Evolutionary conservation across 2,888 invertebrate genomes (phyloP).

Genomic region (Paralinhomoeus sp.): DNA sequence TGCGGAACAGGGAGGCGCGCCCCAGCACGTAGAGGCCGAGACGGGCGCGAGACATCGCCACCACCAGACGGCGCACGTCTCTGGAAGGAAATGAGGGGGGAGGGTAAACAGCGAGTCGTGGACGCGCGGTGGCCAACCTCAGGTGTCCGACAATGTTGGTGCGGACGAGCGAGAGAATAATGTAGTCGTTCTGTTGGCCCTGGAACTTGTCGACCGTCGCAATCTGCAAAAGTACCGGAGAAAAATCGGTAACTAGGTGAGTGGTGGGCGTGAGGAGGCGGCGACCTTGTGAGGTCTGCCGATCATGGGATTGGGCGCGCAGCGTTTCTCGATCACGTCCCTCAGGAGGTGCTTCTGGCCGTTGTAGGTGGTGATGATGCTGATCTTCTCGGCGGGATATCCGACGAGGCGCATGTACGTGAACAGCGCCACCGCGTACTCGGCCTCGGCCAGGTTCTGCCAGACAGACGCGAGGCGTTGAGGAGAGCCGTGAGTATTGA

Average conservation of each 20-base stretch:
- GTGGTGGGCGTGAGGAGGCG: neutral
- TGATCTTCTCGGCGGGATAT: slow-evolving; percentile 84
- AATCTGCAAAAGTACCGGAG: slow-evolving; percentile 20
- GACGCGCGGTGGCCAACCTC: slow-evolving; percentile 30
- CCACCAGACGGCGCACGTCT: slow-evolving; percentile 81
- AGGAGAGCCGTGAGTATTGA: neutral
- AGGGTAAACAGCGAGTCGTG: neutral
- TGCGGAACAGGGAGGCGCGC: slow-evolving; percentile 66
- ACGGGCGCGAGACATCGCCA: slow-evolving; percentile 89
- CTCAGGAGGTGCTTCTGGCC: slow-evolving; percentile 91
- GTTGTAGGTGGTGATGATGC: slow-evolving; percentile 93
- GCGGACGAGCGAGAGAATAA: slow-evolving; percentile 76
- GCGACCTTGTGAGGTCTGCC: slow-evolving; percentile 64
- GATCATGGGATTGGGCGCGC: slow-evolving; percentile 77
- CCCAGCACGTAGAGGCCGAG: slow-evolving; percentile 90
- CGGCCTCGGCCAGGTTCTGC: slow-evolving; percentile 40
- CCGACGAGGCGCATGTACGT: slow-evolving; percentile 95
- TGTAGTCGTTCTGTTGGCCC: slow-evolving; percentile 97
- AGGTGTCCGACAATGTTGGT: slow-evolving; percentile 93
- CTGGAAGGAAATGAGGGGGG: slow-evolving; percentile 15
- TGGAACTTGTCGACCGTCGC: slow-evolving; percentile 94
- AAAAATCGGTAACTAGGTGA: neutral
- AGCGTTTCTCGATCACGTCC: slow-evolving; percentile 70
- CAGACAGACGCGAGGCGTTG: neutral
- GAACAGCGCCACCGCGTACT: slow-evolving; percentile 84